Evolutionary conservation across 2,888 invertebrate species (phyloP).

Genomic region (Scelioninae gen. 2): DNA sequence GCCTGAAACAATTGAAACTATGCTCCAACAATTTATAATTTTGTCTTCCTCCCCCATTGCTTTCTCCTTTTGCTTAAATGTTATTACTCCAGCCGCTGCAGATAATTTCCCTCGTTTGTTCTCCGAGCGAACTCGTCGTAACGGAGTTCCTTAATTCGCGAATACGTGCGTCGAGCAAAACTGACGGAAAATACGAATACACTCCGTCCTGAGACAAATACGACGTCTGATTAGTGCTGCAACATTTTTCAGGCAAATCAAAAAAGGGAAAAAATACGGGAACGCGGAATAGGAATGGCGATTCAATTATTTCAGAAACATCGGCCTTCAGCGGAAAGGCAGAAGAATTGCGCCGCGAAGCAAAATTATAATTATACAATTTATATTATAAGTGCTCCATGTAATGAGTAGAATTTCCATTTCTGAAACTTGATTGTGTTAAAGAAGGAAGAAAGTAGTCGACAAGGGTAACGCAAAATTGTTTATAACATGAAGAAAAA

Average conservation of each 20-base stretch:
- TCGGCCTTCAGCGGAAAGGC: too few species aligned
- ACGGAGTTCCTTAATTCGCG: constrained; percentile 52
- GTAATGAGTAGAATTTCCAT: too few species aligned
- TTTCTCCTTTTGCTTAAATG: constrained; percentile 64
- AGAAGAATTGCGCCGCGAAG: too few species aligned
- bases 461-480: too few species aligned
- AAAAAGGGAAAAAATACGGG: constrained; percentile 5
- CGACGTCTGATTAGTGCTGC: constrained; percentile 35
- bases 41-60: constrained; percentile 55
- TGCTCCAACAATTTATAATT: constrained; percentile 73
- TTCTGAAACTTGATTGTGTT: too few species aligned
- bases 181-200: constrained; percentile 43
- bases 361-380: too few species aligned
- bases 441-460: too few species aligned
- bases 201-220: constrained; percentile 41
- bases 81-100: constrained; percentile 71
- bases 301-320: constrained; percentile 27
- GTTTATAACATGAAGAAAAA: too few species aligned
- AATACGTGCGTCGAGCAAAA: constrained; percentile 46
- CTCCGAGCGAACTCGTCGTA: constrained; percentile 56
- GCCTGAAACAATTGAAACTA: constrained; percentile 71
- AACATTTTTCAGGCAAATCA: constrained; percentile 26
- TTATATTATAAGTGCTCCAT: too few species aligned
- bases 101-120: constrained; percentile 72
- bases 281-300: constrained; percentile 1